These are phyloP conservation scores for Lanius collurio DNA, from an alignment of 2,113 vertebrate genomes.

Conservation along the genomic window DNA sequence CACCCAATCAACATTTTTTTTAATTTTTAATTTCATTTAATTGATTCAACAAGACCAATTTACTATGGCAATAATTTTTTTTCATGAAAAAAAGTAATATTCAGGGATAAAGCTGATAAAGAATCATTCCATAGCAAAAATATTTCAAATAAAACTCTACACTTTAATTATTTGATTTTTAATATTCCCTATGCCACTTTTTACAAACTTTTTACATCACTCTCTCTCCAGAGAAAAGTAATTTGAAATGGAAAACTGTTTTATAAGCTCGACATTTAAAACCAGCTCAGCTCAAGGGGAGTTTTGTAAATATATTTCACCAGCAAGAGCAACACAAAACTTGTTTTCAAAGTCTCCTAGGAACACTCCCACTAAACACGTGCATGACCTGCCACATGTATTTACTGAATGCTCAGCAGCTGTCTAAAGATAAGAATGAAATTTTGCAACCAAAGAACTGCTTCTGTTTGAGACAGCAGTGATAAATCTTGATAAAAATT, in stretches of 20 bases:
- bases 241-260: background rate
- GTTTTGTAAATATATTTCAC: background rate
- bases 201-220: background rate
- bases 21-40: background rate
- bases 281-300: background rate
- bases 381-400: background rate
- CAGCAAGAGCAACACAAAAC: background rate
- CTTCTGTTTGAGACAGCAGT: background rate
- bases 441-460: background rate
- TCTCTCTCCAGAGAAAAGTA: background rate
- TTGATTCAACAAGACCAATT: background rate
- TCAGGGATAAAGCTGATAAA: background rate
- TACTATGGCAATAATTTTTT: background rate
- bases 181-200: background rate
- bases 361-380: background rate
- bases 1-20: background rate
- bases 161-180: background rate
- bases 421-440: background rate
- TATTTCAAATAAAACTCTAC: background rate
- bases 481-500: background rate
- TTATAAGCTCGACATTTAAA: background rate
- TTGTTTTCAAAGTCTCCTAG: background rate
- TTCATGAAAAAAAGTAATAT: background rate
- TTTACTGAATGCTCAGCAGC: background rate
- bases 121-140: background rate